A percentile compares a stretch with the other conserved stretches of the same genome.
These are phyloP conservation scores for Spea bombifrons DNA, from an alignment of 2,113 vertebrate genomes.

Conservation along the genomic window DNA sequence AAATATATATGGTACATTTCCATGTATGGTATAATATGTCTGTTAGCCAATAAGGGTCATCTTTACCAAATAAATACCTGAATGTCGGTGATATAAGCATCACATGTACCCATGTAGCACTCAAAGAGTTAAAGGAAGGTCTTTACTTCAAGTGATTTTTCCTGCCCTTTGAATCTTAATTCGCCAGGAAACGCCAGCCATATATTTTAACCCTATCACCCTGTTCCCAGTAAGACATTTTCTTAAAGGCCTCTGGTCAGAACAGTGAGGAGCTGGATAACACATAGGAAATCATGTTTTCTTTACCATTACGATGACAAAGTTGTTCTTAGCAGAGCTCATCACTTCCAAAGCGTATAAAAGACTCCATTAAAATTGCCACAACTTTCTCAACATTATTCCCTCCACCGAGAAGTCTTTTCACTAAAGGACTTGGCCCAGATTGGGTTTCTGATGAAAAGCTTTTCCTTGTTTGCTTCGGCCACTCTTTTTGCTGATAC, in stretches of 20 bases:
- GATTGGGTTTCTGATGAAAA: slow-evolving; percentile 8
- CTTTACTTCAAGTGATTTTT: too few species aligned
- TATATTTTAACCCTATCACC: not conserved
- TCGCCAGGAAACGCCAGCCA: too few species aligned
- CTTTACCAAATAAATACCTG: too few species aligned
- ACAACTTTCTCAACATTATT: not conserved
- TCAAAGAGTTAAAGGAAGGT: too few species aligned
- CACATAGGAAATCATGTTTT: not conserved
- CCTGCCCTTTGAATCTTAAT: too few species aligned
- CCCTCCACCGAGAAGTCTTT: not conserved
- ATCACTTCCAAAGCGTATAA: not conserved
- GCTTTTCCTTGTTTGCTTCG: not conserved
- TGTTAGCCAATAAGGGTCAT: too few species aligned
- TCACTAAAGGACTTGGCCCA: not conserved
- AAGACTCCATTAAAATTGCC: not conserved
- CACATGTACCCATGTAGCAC: too few species aligned
- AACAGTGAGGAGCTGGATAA: not conserved
- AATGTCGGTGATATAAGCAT: too few species aligned
- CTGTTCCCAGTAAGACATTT: not conserved
- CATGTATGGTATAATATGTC: too few species aligned
- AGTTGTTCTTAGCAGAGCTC: too few species aligned
- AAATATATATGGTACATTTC: too few species aligned
- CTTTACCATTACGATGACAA: not conserved
- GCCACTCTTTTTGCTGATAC: not conserved
- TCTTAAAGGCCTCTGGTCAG: not conserved